A percentile compares a stretch with the other conserved stretches of the same genome.
These are phyloP conservation scores for Carassius auratus DNA, from an alignment of 2,113 vertebrate species.

Conservation along the genomic window DNA sequence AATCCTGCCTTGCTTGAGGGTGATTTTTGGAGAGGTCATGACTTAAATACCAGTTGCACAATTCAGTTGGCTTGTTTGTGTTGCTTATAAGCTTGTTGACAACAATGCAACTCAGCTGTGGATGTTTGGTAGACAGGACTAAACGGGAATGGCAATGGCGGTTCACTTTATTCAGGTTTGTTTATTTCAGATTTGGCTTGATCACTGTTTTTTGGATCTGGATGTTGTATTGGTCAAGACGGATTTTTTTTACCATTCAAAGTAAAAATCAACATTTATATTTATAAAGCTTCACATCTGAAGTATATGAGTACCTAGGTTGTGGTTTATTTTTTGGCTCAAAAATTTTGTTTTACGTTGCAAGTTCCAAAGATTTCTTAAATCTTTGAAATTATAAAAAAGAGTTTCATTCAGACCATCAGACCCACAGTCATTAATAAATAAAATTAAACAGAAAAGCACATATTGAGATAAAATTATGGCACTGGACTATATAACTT, in stretches of 20 bases:
- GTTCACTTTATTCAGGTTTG: background rate
- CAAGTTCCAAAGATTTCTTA: background rate
- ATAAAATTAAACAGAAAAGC: no score
- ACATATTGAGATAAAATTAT: no score
- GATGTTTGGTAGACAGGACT: background rate
- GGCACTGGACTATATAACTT: no score
- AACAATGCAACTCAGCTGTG: background rate
- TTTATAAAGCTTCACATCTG: background rate
- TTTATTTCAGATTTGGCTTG: background rate
- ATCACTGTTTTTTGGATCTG: no score
- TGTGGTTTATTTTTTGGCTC: background rate
- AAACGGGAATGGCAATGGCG: background rate
- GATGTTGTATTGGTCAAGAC: background rate
- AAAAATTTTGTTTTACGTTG: no score
- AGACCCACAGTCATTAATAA: no score
- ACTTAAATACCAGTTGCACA: background rate
- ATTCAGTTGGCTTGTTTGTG: background rate
- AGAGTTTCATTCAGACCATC: no score
- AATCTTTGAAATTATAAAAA: no score
- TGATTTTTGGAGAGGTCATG: background rate
- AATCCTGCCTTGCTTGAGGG: background rate
- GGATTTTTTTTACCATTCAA: background rate
- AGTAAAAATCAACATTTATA: background rate
- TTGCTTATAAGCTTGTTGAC: slow-evolving; percentile 10
- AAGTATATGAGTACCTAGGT: background rate